Conservation (phyloP, 2,113 vertebrate species). For the Bubo blakistoni region DNA sequence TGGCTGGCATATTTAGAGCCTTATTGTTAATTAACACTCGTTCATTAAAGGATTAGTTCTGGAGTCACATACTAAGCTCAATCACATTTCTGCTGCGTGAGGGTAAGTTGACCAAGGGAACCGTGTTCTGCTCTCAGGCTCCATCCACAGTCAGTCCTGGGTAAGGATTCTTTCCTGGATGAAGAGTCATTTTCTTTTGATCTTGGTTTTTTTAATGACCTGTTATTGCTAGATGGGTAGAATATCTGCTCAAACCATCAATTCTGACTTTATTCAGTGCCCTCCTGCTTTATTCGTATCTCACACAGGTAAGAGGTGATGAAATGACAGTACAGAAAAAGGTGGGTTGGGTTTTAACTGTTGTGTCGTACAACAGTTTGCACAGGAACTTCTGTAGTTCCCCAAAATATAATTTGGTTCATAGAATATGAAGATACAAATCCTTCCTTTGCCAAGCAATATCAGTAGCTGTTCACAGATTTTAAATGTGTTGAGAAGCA, state of each 20-base stretch:
- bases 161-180: neutral
- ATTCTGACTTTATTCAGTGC: neutral
- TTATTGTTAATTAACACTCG: neutral
- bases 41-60: neutral
- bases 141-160: neutral
- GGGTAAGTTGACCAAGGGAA: neutral
- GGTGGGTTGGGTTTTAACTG: neutral
- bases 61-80: neutral
- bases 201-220: neutral
- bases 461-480: neutral
- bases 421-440: neutral
- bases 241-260: neutral
- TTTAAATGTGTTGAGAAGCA: neutral
- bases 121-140: neutral
- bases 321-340: neutral
- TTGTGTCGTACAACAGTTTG: neutral
- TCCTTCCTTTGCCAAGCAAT: neutral
- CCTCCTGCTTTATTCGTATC: neutral
- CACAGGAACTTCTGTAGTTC: neutral
- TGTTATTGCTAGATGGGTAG: neutral
- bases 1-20: neutral
- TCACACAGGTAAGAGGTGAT: neutral
- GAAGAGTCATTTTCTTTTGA: neutral
- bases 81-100: accelerated
- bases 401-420: neutral